Base-by-base conservation (phyloP, 1,140 invertebrate genomes). In the Scaptomyza montana region DNA sequence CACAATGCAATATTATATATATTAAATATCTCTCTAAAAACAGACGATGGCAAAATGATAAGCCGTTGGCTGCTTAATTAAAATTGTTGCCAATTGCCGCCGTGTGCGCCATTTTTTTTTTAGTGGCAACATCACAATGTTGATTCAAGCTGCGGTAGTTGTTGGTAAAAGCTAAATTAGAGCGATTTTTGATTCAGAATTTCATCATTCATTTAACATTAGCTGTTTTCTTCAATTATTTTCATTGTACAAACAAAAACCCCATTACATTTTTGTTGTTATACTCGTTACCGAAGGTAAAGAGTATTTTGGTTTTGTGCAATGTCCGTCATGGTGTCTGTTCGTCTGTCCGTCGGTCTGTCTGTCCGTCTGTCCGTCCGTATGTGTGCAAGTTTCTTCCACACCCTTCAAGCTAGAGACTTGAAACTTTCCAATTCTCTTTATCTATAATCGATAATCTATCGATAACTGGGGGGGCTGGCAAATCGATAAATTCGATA, bases 111-210 rank as follows among this genome's bases (percentile, higher is more conserved):
- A 57, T 69, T 45, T 78, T 63, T 63, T 60, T 62, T 77, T 53
- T 30, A 75, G 84, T 89, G 84, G 84, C 85, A 91, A 91, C 87
- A 90, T 91, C 90, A 91, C 90, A 90, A 90, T 91, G 90, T 91
- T 91, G 90, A 91, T 91, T 91, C 56, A 90, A 89, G 90, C 90
- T 78, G 66, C 75, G 90, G 90, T 91, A 91, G 90, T 91, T 91
- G 90, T 91, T 91, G 90, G 80, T 82, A 90, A 91, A 91, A 91
- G 90, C 90, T 91, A 91, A 91, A 91, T 91, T 91, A 91, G 90
- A 89, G 71, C 84, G 63, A 84, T 80, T 87, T 87, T 89, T 89
- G 62, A 70, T 54, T 57, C 39, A 63, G n/a, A 30, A 45, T 46
- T 65, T 5, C 30, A 33, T 33, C 8, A 13, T 16, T 3, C 5